Evolutionary conservation across 2,888 invertebrate genomes (phyloP).

Genomic region (Tenodera sinensis): DNA sequence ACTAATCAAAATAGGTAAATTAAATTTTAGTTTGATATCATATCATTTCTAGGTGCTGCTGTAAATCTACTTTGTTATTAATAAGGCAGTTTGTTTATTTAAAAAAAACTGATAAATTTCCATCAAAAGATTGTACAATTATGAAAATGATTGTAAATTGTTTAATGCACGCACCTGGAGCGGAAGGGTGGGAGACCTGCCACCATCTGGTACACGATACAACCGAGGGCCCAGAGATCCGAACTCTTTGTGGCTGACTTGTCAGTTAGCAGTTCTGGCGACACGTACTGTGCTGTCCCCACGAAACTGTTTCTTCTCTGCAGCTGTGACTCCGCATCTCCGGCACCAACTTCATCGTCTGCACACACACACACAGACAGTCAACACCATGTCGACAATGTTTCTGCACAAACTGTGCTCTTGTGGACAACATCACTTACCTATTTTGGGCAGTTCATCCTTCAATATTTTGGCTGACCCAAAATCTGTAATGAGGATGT

Average conservation of each 20-base stretch:
- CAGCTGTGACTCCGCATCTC: slow-evolving; percentile 30
- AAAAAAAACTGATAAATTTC: no score
- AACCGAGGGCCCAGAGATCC: slow-evolving; percentile 97
- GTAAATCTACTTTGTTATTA: no score
- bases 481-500: slow-evolving; percentile 94
- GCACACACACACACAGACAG: neutral
- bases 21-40: no score
- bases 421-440: slow-evolving; percentile 8
- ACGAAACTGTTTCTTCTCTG: slow-evolving; percentile 77
- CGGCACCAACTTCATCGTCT: neutral
- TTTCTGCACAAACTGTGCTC: neutral
- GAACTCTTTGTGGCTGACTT: slow-evolving; percentile 68
- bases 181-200: slow-evolving; percentile 90
- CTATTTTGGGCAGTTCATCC: slow-evolving; percentile 30
- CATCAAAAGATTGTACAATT: no score
- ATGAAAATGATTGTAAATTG: no score
- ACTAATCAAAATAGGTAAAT: no score
- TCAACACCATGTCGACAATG: neutral
- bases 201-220: slow-evolving; percentile 95
- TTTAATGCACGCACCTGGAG: slow-evolving; percentile 50
- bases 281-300: slow-evolving; percentile 98
- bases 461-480: slow-evolving; percentile 87
- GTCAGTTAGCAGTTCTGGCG: slow-evolving; percentile 89
- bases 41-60: no score
- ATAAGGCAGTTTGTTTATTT: no score